Conservation (phyloP, 2,797 vertebrate species). For the Poeciliopsis paucimaculata region DNA sequence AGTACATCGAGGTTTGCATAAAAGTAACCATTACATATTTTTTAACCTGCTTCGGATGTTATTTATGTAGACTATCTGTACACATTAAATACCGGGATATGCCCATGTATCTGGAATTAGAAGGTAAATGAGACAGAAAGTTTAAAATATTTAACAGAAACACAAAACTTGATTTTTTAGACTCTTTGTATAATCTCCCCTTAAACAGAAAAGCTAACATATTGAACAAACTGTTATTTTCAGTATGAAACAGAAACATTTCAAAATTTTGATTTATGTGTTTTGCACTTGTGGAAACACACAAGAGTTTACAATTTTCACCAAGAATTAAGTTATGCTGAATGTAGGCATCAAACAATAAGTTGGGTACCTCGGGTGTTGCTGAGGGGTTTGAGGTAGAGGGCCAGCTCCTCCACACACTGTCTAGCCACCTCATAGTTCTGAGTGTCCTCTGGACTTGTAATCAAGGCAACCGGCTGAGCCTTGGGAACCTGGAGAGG, state of each 20-base stretch:
- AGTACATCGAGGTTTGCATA: not conserved
- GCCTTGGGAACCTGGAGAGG: slow-evolving; percentile 90
- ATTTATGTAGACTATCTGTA: not conserved
- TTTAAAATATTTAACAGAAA: not conserved
- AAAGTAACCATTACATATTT: not conserved
- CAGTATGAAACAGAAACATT: not conserved
- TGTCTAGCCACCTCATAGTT: slow-evolving; percentile 98
- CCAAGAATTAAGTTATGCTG: not conserved
- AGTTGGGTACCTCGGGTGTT: slow-evolving; percentile 88
- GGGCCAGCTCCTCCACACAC: slow-evolving; percentile 97
- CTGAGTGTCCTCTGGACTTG: slow-evolving; percentile 94
- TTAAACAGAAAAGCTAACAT: not conserved
- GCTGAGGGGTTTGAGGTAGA: slow-evolving; percentile 99
- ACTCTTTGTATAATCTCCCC: not conserved
- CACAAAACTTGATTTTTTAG: not conserved
- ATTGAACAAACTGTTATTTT: not conserved
- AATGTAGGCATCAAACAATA: not conserved
- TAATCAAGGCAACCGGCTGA: slow-evolving; percentile 93
- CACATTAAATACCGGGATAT: not conserved
- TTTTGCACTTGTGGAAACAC: not conserved
- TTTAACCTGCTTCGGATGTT: not conserved
- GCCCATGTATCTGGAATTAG: not conserved
- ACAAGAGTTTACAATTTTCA: not conserved
- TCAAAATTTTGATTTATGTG: not conserved
- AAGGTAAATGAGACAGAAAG: not conserved